Evolutionary conservation across 2,888 invertebrate genomes (phyloP).

Genomic region (Drosophila glabriapex): DNA sequence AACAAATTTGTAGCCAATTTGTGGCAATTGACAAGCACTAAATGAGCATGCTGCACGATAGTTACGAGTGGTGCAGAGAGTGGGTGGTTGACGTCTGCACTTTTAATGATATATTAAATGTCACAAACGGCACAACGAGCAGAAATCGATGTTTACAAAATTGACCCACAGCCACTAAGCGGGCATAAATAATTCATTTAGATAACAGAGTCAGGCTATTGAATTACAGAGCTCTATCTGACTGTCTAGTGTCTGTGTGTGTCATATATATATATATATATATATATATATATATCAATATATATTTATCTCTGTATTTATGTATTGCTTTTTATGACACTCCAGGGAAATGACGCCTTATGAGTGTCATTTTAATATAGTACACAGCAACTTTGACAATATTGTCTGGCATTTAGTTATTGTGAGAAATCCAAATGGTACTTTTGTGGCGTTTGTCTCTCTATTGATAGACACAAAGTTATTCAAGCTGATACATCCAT

Average conservation of each 20-base stretch:
- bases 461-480: slow-evolving; percentile 63
- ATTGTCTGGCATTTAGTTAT: slow-evolving; percentile 47
- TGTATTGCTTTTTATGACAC: slow-evolving; percentile 63
- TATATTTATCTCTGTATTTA: slow-evolving; percentile 2
- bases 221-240: slow-evolving; percentile 31
- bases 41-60: slow-evolving; percentile 11
- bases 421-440: slow-evolving; percentile 56
- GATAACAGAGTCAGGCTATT: slow-evolving; percentile 47
- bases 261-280: neutral
- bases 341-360: slow-evolving; percentile 70
- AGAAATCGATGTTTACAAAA: slow-evolving; percentile 55
- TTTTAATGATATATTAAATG: slow-evolving; percentile 60
- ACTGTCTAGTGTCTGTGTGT: slow-evolving; percentile 3
- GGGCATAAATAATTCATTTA: slow-evolving; percentile 71
- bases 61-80: neutral
- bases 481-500: slow-evolving; percentile 37
- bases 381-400: slow-evolving; percentile 65
- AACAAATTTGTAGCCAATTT: slow-evolving; percentile 51
- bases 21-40: slow-evolving; percentile 41
- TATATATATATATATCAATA: neutral
- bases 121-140: slow-evolving; percentile 45
- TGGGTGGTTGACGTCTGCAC: slow-evolving; percentile 10
- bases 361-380: slow-evolving; percentile 65
- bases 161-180: slow-evolving; percentile 32
- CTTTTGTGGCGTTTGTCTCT: slow-evolving; percentile 60